Evolutionary conservation across 2,797 vertebrate species (phyloP), one percentile per base, ranked within the genome.

Genomic region (Protosalanx chinensis): DNA sequence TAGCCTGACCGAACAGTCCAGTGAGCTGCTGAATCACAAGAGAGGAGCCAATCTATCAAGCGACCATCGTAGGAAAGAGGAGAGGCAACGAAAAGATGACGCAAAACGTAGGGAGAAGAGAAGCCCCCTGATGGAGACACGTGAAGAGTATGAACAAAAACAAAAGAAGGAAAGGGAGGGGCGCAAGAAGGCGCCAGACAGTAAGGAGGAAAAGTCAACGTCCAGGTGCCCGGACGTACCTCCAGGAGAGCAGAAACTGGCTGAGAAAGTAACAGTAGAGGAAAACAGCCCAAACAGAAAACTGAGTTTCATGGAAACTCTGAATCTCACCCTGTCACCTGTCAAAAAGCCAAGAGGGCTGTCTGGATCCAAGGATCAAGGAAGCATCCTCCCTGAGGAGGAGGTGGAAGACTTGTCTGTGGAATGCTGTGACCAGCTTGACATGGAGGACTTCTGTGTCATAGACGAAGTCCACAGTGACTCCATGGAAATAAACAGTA

Each of bases 251-350:
- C 63, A 16, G 67, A 71, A 64, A 32, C 18, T 64, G 20, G 65
- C 57, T 53, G 82, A 83, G 51, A 83, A 81, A 49, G 76, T 4
- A 6, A 35, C 33, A 23, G 20, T 27, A 8, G 79, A 89, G 20
- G 94, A 94, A 81, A 92, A 76, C 4, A 88, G 85, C 83, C 93
- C 94, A 77, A 93, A 96, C 86, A 92, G 93, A 76, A 99, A 99
- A 81, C 85, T 98, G 59, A 94, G 94, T 78, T 99, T 98, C 84
- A 99, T 99, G 97, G 95, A 99, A 91, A 98, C 93, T 0, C 80
- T 99, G 64, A 98, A 98, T 88, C 90, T 99, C 75, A 99, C 97
- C 57, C 90, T 98, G 71, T 99, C 98, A 67, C 97, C 97, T 41
- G 91, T 94, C 75, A 99, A 99, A 88, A 97, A 93, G 37, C 78